These are phyloP conservation scores for Bombus waltoni DNA, from an alignment of 1,140 invertebrate genomes.

Conservation along the genomic window DNA sequence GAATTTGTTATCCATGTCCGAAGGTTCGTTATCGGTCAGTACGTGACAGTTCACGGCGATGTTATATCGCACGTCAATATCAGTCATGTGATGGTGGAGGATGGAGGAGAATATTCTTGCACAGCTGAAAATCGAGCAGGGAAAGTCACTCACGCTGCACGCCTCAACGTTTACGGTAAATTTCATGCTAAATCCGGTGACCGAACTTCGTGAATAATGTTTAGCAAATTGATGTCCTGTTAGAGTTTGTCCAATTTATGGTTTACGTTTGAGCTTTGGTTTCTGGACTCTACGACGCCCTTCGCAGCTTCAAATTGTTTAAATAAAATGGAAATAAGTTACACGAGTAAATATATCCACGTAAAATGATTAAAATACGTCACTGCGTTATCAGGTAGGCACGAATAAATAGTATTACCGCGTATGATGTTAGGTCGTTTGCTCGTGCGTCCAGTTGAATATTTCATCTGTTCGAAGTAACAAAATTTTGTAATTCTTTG, in stretches of 20 bases:
- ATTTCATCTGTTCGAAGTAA: too few species aligned
- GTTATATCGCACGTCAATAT: slow-evolving; percentile 95
- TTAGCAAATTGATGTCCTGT: not conserved
- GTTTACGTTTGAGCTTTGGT: not conserved
- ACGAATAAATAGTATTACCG: not conserved
- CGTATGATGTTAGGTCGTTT: not conserved
- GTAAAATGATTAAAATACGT: too few species aligned
- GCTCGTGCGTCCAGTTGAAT: not conserved
- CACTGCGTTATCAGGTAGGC: too few species aligned
- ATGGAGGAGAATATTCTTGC: slow-evolving; percentile 94
- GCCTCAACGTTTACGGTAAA: slow-evolving; percentile 93
- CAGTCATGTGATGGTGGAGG: slow-evolving; percentile 90
- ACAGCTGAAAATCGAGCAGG: slow-evolving; percentile 91
- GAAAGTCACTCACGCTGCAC: slow-evolving; percentile 88
- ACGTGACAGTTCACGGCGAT: slow-evolving; percentile 91
- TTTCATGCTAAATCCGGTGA: slow-evolving; percentile 38
- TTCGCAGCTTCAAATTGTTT: not conserved
- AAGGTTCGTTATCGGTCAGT: slow-evolving; percentile 92
- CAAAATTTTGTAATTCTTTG: not conserved
- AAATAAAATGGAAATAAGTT: not conserved
- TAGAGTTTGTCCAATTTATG: not conserved
- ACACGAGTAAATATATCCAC: not conserved
- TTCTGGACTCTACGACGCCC: too few species aligned
- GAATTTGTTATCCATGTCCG: slow-evolving; percentile 14
- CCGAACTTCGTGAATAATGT: slow-evolving; percentile 17